These are phyloP conservation scores for Drosophila bocki DNA, from an alignment of 1,140 invertebrate genomes.

Conservation along the genomic window DNA sequence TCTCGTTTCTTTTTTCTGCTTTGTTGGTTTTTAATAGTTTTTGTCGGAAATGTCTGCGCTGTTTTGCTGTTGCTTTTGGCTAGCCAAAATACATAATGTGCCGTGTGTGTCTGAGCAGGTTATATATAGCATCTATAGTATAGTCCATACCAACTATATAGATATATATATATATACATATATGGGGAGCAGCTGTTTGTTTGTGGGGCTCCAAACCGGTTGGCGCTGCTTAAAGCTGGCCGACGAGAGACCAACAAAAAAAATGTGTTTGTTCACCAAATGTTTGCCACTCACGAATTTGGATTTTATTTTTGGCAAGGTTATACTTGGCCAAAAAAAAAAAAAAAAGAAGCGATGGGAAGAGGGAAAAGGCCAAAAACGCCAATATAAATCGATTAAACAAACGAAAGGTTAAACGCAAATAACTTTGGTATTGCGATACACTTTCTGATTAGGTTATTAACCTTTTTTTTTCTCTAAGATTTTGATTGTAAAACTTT, in stretches of 20 bases:
- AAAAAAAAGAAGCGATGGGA: conserved; percentile 3
- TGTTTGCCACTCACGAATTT: conserved; percentile 53
- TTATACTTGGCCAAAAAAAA: conserved; percentile 47
- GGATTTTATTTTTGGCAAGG: conserved; percentile 74
- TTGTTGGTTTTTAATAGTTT: conserved; percentile 54
- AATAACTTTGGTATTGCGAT: conserved; percentile 25
- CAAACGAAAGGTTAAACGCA: conserved; percentile 77
- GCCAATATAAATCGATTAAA: conserved; percentile 73
- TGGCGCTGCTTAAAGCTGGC: conserved; percentile 44
- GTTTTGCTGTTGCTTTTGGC: conserved; percentile 41
- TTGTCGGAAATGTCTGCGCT: conserved; percentile 57
- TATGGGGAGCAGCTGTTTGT: conserved; percentile 66
- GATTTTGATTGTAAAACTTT: conserved; percentile 42
- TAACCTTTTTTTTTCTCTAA: conserved; percentile 52
- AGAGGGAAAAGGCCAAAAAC: conserved; percentile 17
- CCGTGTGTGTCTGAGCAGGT: conserved; percentile 28
- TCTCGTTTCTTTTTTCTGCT: conserved; percentile 39
- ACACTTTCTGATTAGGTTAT: conserved; percentile 62
- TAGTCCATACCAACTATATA: conserved; percentile 38
- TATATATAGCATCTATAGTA: conserved; percentile 21
- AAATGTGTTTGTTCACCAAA: conserved; percentile 58
- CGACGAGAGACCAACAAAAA: conserved; percentile 3
- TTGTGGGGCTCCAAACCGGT: conserved; percentile 50
- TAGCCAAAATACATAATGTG: conserved; percentile 43
- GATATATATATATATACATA: conserved; percentile 17